Base-by-base conservation (phyloP, 2,888 invertebrate genomes). In the Thereva nobilitata region DNA sequence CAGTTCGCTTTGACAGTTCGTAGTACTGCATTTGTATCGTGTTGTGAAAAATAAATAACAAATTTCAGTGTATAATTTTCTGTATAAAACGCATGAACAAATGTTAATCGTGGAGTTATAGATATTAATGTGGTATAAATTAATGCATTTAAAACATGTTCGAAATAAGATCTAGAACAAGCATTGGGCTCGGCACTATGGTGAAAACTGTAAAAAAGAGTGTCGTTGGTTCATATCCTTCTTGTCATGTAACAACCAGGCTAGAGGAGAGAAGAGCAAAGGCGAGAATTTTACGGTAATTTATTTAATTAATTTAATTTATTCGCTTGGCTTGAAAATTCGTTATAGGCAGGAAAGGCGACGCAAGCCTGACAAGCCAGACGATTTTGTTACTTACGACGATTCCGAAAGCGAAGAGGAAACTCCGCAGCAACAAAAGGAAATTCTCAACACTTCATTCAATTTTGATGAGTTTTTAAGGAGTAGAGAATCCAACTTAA, bases 381-480 rank as follows among this genome's bases (percentile, higher is more conserved):
- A 94, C 76, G 94, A 94, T 81, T 94, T 94, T 82, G 90, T 94
- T 7, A 90, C 90, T 71, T 94, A 94, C 76, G 92, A 93, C 35
- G 92, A 93, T 74, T 91, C 91, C 67, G 93, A 93, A 71, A 93
- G 92, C 68, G 93, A 93, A 70, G 92, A 92, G 72, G 93, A 92
- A 74, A 89, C 90, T 0, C 84, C 87, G 1, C 84, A 87, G 5
- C 87, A 89, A 74, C 88, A 90, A 74, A 88, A 88, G 74, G 88
- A 86, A 71, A 87, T 88, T 69, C 82, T 93, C 34, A 87, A 86
- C 72, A 92, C 92, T 0, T 92, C 93, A 0, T 92, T 89, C 77
- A 94, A 91, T 82, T 90, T 93, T 78, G 92, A 91, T 4, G 93
- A 94, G 78, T 93, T 91, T 82, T 85, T 94, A 44, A 85, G 89